These are phyloP conservation scores for Calameuta idolon DNA, from an alignment of 2,888 invertebrate genomes.

Conservation along the genomic window DNA sequence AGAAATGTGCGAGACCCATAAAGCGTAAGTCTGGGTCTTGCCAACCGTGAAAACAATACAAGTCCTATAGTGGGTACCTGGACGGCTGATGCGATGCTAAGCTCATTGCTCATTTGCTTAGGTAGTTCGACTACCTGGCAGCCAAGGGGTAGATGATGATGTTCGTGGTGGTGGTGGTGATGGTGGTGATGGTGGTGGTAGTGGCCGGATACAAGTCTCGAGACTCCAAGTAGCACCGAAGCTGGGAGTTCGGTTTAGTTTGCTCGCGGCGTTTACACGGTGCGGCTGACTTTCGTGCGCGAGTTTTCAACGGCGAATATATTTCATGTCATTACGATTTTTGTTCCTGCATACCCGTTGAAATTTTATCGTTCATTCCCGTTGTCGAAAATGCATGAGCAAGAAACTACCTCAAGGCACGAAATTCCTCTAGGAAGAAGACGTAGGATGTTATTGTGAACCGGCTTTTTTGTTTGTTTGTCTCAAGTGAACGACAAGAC, in stretches of 20 bases:
- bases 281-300: slow-evolving; percentile 26
- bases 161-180: neutral
- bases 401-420: neutral
- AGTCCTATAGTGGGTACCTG: neutral
- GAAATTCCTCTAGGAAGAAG: neutral
- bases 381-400: neutral
- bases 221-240: slow-evolving; percentile 32
- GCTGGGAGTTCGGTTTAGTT: slow-evolving; percentile 51
- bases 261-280: slow-evolving; percentile 60
- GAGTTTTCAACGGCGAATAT: neutral
- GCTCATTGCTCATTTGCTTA: slow-evolving; percentile 1
- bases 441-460: neutral
- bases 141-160: slow-evolving; percentile 9
- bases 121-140: slow-evolving; percentile 12
- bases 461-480: neutral
- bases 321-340: neutral
- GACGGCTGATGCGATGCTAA: neutral
- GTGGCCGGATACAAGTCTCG: slow-evolving; percentile 36
- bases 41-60: neutral
- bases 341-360: neutral
- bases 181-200: slow-evolving; percentile 28
- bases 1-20: neutral
- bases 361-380: neutral
- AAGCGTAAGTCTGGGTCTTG: neutral
- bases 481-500: neutral